Evolutionary conservation across 2,888 invertebrate genomes (phyloP), one percentile per base, ranked within the genome.

Genomic region (Ectobius pallidus): DNA sequence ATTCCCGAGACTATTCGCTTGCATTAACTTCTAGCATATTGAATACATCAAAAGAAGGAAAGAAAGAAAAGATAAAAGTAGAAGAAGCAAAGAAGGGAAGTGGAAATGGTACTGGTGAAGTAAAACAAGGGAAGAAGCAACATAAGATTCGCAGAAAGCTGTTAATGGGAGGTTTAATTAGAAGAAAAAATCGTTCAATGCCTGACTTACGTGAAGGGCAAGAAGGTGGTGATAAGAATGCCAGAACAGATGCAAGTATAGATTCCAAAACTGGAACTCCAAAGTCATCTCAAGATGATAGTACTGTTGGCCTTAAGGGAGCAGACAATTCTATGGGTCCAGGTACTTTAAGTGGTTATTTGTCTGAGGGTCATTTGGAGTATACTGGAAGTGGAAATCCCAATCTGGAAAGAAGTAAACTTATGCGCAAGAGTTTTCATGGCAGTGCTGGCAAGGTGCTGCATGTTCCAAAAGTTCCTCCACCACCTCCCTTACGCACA

Each of bases 361-460:
- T 95, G 76, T 94, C 94, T 0, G 95, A 95, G 82, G 95, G 95
- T 0, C 94, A 95, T 81, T 85, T 95, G 73, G 95, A 95, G 79
- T 93, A 91, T 79, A 86, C 88, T 25, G 88, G 87, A 39, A 82
- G 80, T 75, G 75, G 74, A 16, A 82, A 81, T 68, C 93, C 94
- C 0, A 94, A 94, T 81, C 86, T 95, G 70, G 94, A 95, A 81
- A 88, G 93, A 75, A 94, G 94, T 82, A 92, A 92, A 79, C 84
- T 95, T 73, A 95, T 95, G 94, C 87, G 94, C 78, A 95, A 95
- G 81, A 94, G 94, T 82, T 94, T 94, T 81, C 94, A 94, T 79
- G 92, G 93, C 52, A 94, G 93, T 80, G 91, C 90, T 32, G 92
- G 92, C 0, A 92, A 94, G 80, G 91, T 93, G 78, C 82, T 94